phyloP scores from a whole-genome alignment of 2,797 vertebrate genomes.

The Betta splendens region DNA sequence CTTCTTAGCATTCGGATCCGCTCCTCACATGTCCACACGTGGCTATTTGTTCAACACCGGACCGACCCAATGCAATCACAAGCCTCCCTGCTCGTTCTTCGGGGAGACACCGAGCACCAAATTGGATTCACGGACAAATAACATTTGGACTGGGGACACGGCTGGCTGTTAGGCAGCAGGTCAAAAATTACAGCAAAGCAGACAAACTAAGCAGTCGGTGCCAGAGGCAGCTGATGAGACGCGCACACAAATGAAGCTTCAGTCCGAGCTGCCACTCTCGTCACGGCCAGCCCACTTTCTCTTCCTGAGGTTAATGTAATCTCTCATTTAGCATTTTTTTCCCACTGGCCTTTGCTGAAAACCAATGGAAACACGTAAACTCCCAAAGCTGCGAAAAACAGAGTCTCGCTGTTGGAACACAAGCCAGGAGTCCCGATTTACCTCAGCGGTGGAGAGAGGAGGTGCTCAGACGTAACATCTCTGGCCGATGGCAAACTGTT shows the following conservation, averaged over 20 bases:
- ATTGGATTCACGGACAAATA: conserved; percentile 73
- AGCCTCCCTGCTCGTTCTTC: conserved; percentile 47
- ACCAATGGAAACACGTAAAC: neutral
- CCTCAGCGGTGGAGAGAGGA: neutral
- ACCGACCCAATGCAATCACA: conserved; percentile 68
- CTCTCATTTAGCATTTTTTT: neutral
- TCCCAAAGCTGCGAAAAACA: too few species aligned
- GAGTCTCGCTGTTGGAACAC: too few species aligned
- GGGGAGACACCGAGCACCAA: conserved; percentile 55
- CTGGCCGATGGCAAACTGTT: neutral
- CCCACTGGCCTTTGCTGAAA: neutral
- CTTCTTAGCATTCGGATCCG: conserved; percentile 51
- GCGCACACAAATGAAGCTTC: conserved; percentile 18
- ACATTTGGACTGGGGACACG: conserved; percentile 63
- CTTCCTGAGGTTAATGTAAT: neutral
- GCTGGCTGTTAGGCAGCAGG: conserved; percentile 51
- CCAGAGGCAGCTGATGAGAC: conserved; percentile 22
- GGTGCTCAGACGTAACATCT: neutral
- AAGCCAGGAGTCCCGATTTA: too few species aligned
- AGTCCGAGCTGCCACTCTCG: neutral
- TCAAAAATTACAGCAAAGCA: conserved; percentile 52
- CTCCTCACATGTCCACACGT: conserved; percentile 54
- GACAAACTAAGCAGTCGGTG: conserved; percentile 4
- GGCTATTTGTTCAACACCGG: conserved; percentile 63
- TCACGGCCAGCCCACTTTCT: neutral